phyloP scores from a whole-genome alignment of 2,797 vertebrate species.

The Melanotaenia pygmaea region DNA sequence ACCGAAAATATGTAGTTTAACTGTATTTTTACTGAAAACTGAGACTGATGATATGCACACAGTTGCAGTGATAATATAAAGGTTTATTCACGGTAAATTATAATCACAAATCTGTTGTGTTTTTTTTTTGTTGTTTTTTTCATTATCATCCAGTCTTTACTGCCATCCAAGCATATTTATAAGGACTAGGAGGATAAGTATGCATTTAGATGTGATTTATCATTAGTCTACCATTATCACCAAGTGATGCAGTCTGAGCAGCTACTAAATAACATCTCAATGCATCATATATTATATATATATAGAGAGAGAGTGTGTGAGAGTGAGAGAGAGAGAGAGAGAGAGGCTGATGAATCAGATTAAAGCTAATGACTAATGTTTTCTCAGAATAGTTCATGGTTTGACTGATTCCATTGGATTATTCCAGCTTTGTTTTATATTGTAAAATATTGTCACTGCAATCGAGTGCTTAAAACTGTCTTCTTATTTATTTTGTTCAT shows the following conservation, averaged over 20 bases:
- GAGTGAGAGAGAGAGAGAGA: too few relatives aligned
- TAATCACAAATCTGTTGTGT: not conserved
- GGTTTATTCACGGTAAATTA: not conserved
- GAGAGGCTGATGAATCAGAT: too few relatives aligned
- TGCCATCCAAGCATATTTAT: not conserved
- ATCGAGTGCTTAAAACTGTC: not conserved
- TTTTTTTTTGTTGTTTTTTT: not conserved
- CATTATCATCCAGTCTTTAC: not conserved
- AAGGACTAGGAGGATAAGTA: not conserved
- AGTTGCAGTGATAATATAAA: not conserved
- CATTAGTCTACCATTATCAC: not conserved
- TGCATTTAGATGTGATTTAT: not conserved
- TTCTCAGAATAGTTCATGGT: not conserved
- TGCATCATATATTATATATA: not conserved
- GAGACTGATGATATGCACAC: not conserved
- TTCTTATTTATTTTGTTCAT: conserved; percentile 20
- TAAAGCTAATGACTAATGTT: too few relatives aligned
- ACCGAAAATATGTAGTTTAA: not conserved
- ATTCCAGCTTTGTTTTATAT: not conserved
- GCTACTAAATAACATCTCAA: not conserved
- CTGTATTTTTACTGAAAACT: not conserved
- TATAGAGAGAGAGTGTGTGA: too few relatives aligned
- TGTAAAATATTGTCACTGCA: not conserved
- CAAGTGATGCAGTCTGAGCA: not conserved
- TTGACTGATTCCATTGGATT: not conserved